These are phyloP conservation scores for Phoebastria nigripes DNA, from an alignment of 2,797 vertebrate species.

Conservation along the genomic window DNA sequence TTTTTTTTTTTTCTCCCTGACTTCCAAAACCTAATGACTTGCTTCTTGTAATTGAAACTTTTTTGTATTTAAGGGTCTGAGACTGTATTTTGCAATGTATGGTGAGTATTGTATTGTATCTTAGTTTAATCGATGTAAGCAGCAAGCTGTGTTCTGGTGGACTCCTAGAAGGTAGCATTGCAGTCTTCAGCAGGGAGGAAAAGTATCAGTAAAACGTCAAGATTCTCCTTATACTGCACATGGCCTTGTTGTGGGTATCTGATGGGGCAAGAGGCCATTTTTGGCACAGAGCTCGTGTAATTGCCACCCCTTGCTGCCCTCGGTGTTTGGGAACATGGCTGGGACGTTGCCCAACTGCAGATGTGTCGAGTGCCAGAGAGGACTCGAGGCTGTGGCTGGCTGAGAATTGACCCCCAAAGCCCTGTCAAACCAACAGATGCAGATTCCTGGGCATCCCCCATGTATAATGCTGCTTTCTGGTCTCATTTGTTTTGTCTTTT, in stretches of 20 bases:
- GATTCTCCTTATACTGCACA: rapidly evolving
- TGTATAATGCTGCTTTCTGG: neutral
- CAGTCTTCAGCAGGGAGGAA: neutral
- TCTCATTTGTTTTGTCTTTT: neutral
- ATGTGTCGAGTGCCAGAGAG: rapidly evolving
- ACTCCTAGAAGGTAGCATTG: neutral
- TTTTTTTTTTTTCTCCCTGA: neutral
- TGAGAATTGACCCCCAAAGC: neutral
- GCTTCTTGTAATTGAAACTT: neutral
- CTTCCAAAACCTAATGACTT: neutral
- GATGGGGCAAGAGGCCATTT: neutral
- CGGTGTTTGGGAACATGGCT: neutral
- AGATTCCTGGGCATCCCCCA: rapidly evolving
- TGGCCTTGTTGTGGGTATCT: neutral
- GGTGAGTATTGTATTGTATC: neutral
- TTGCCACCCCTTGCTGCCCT: neutral
- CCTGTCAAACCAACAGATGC: neutral
- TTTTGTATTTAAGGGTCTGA: neutral
- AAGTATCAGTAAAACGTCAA: neutral
- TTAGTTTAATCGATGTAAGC: too few relatives aligned
- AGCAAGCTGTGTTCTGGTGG: neutral
- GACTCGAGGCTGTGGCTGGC: neutral
- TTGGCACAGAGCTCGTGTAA: neutral
- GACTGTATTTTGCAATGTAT: neutral
- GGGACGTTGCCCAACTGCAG: neutral